Conservation (phyloP, 1,140 invertebrate species). For the Cephus cinctus region DNA sequence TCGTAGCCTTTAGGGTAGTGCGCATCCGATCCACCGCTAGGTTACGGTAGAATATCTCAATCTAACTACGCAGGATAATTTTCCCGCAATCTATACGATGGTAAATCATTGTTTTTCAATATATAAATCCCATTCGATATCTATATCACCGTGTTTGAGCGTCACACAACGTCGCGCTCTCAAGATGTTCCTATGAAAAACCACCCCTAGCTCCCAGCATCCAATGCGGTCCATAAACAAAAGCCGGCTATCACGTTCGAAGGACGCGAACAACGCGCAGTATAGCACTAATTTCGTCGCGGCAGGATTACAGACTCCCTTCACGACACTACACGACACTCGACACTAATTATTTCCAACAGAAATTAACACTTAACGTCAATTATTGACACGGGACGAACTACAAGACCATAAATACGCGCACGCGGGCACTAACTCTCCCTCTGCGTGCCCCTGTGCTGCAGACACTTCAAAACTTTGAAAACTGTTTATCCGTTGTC, state of each 20-base stretch:
- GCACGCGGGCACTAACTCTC: slow-evolving; percentile 20
- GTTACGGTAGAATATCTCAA: no score
- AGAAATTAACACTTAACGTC: background rate
- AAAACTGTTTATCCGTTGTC: slow-evolving; percentile 26
- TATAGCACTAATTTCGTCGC: background rate
- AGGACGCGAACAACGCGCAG: background rate
- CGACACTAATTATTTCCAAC: background rate
- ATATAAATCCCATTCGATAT: no score
- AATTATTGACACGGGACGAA: slow-evolving; percentile 8
- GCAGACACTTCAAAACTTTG: slow-evolving; percentile 24
- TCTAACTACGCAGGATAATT: no score
- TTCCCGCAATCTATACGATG: no score
- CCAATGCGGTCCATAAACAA: background rate
- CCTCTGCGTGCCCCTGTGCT: slow-evolving; percentile 21
- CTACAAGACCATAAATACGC: slow-evolving; percentile 25
- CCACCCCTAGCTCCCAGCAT: slow-evolving; percentile 6
- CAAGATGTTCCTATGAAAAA: no score
- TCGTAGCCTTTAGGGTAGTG: no score
- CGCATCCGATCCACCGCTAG: no score
- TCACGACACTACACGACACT: background rate
- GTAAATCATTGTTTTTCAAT: no score
- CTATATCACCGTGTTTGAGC: no score
- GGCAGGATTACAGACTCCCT: background rate
- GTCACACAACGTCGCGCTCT: no score
- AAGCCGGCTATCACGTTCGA: background rate